Evolutionary conservation across 2,113 vertebrate genomes (phyloP), one percentile per base, ranked within the genome.

Genomic region (Todiramphus saurophagus): DNA sequence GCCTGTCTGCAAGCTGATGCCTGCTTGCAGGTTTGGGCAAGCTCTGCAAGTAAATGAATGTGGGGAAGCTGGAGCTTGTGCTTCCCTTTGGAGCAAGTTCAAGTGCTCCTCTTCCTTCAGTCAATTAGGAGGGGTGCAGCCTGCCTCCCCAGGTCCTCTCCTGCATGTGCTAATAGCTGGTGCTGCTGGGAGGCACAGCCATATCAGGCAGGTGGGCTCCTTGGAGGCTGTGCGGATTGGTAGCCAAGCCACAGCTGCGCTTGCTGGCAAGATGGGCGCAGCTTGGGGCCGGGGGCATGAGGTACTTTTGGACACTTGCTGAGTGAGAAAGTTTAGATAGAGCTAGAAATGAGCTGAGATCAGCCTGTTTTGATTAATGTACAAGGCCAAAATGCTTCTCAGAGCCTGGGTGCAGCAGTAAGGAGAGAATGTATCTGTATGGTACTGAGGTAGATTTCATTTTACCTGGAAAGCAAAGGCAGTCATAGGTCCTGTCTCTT

Each of bases 21-120:
- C 56, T 89, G 56, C 44, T 35, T 95, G 66, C 96, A 95, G 77
- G 95, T 95, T 96, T 82, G 82, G 74, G 91, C 96, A 96, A 95
- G 94, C 83, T 92, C 59, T 66, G 55, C 72, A 77, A 55, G 35
- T 82, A 89, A 78, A 87, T 79, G 35, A 95, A 84, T 16, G 70
- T 33, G 84, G 94, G 77, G 91, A 94, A 92, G 66, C 73, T 96
- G 89, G 74, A 93, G 74, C 77, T 53, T 72, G 21, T 89, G 66
- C 74, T 96, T 96, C 91, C 91, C 91, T 91, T 87, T 97, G 93
- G 95, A 91, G 48, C 60, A 72, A 51, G 51, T 91, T 96, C 83
- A 96, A 82, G 81, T 79, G 80, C 59, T 92, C 31, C 19, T 81
- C 25, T 89, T 95, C 93, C 91, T 91, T 94, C 69, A 94, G 69